Evolutionary conservation across 2,888 invertebrate genomes (phyloP).

Genomic region (Orthosia gracilis): DNA sequence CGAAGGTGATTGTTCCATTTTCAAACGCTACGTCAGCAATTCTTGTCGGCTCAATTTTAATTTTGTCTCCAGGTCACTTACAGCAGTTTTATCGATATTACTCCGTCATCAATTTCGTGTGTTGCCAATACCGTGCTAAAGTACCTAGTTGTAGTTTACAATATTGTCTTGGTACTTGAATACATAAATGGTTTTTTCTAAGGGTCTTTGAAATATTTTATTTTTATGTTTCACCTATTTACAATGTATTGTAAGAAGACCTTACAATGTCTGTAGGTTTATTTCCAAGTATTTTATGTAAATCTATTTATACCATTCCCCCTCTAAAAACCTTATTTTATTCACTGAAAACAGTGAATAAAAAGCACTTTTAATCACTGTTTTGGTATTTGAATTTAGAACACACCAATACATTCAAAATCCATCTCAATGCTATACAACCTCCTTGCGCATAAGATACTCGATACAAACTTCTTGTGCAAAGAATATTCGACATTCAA

Average conservation of each 20-base stretch:
- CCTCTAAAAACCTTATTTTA: too few species aligned
- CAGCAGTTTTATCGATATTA: slow-evolving; percentile 17
- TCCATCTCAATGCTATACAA: too few species aligned
- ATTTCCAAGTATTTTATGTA: neutral
- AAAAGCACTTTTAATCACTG: too few species aligned
- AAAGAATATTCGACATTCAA: too few species aligned
- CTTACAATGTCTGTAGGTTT: neutral
- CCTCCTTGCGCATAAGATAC: too few species aligned
- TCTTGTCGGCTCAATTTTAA: slow-evolving; percentile 11
- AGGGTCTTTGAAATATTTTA: too few species aligned
- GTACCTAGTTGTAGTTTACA: neutral
- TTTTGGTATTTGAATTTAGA: too few species aligned
- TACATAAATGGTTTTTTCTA: neutral
- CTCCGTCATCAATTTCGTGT: slow-evolving; percentile 5
- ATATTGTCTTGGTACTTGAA: slow-evolving; percentile 25
- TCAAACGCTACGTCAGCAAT: slow-evolving; percentile 8
- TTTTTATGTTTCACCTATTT: neutral
- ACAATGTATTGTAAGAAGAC: too few species aligned
- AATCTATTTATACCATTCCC: too few species aligned
- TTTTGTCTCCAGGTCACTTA: slow-evolving; percentile 2
- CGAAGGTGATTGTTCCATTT: neutral
- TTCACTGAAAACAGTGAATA: too few species aligned
- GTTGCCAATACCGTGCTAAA: slow-evolving; percentile 14
- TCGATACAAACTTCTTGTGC: too few species aligned
- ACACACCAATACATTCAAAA: too few species aligned